Evolutionary conservation across 2,797 vertebrate genomes (phyloP).

Genomic region (Hapalemur alaotrensis): DNA sequence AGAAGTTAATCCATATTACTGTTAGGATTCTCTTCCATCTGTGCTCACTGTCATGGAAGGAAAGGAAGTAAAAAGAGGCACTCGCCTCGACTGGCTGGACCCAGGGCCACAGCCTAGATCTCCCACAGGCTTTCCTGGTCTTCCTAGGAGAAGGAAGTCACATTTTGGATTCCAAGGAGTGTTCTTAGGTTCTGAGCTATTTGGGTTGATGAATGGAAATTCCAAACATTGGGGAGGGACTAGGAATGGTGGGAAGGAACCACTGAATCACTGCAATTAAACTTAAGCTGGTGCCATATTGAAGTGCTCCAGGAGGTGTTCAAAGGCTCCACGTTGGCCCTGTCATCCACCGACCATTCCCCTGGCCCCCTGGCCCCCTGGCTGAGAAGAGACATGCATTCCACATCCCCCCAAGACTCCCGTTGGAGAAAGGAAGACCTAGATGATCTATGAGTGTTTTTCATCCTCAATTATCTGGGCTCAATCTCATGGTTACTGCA

Average conservation of each 20-base stretch:
- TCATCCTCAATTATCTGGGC: slow-evolving; percentile 37
- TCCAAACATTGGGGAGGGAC: not conserved
- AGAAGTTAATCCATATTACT: not conserved
- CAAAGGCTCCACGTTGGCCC: not conserved
- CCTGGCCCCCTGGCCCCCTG: not conserved
- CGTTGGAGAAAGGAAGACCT: slow-evolving; percentile 4
- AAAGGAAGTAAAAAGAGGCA: not conserved
- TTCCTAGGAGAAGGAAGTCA: not conserved
- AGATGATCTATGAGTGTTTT: slow-evolving; percentile 1
- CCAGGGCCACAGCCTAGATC: not conserved
- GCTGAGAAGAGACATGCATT: not conserved
- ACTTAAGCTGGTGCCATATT: not conserved
- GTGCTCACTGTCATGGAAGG: not conserved
- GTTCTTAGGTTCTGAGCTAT: not conserved
- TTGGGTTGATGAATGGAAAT: slow-evolving; percentile 18
- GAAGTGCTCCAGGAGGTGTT: not conserved
- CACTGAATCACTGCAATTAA: not conserved
- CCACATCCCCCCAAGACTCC: not conserved
- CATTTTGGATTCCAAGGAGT: not conserved
- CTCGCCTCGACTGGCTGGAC: not conserved
- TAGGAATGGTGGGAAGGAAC: not conserved
- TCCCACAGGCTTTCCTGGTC: not conserved
- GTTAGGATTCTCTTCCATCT: not conserved
- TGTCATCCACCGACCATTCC: not conserved
- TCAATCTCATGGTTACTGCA: slow-evolving; percentile 37